Conservation (phyloP, 1,140 invertebrate species). For the Asbolus verrucosus region DNA sequence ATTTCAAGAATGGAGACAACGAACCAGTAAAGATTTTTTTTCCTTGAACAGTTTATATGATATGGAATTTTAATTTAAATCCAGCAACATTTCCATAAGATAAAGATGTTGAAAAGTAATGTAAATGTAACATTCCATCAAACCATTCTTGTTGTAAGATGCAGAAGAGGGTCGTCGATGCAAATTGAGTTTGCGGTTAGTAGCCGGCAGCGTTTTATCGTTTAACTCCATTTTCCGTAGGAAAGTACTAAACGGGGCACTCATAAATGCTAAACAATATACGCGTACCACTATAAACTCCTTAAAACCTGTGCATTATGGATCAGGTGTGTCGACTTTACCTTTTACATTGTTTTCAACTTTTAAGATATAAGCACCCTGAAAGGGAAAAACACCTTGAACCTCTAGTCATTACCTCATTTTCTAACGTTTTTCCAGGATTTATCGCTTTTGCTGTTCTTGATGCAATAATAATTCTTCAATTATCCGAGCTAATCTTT, state of each 20-base stretch:
- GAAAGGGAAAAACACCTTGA: background rate
- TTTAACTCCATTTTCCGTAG: conserved; percentile 53
- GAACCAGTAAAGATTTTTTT: background rate
- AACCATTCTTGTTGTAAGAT: conserved; percentile 27
- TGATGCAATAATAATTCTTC: conserved; percentile 3
- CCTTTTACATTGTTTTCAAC: conserved; percentile 49
- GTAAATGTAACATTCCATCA: conserved; percentile 42
- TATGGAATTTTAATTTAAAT: conserved; percentile 36
- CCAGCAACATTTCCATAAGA: conserved; percentile 1
- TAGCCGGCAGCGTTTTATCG: conserved; percentile 53
- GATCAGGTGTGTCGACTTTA: conserved; percentile 49
- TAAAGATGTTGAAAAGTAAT: conserved; percentile 31
- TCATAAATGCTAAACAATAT: conserved; percentile 57
- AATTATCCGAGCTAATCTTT: conserved; percentile 31
- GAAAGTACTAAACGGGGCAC: conserved; percentile 51
- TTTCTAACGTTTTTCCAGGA: conserved; percentile 15
- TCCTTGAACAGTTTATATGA: conserved; percentile 7
- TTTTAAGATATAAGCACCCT: conserved; percentile 45
- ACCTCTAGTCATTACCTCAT: conserved; percentile 20
- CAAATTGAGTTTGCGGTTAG: conserved; percentile 52
- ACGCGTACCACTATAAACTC: conserved; percentile 52
- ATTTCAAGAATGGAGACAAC: conserved; percentile 6
- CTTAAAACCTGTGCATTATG: conserved; percentile 56
- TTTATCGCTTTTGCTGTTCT: conserved; percentile 14
- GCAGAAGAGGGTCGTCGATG: conserved; percentile 49